Evolutionary conservation across 2,113 vertebrate species (phyloP).

Genomic region (Cisticola juncidis): DNA sequence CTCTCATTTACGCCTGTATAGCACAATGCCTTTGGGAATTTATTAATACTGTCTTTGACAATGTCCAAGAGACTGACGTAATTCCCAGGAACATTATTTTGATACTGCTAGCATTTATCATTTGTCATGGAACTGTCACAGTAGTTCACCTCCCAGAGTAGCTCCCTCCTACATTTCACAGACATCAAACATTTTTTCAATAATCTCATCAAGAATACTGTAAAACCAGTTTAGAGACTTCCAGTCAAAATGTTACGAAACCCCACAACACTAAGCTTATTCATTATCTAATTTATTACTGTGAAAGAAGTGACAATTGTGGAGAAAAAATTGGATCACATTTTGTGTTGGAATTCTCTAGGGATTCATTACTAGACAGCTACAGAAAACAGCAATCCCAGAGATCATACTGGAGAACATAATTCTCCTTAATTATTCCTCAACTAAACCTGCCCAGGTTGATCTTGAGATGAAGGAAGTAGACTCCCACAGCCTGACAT

Average conservation of each 20-base stretch:
- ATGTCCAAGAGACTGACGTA: not conserved
- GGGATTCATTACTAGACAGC: constrained; percentile 55
- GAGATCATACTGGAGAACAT: constrained; percentile 9
- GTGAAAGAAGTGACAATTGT: constrained; percentile 27
- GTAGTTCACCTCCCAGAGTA: not conserved
- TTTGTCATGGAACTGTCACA: not conserved
- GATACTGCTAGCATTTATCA: not conserved
- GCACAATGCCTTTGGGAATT: not conserved
- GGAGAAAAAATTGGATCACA: constrained; percentile 29
- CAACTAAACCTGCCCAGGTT: constrained; percentile 22
- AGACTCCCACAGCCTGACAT: constrained; percentile 4
- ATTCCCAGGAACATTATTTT: not conserved
- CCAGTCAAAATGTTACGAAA: constrained; percentile 49
- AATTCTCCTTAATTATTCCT: constrained; percentile 61
- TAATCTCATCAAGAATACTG: not conserved
- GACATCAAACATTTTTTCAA: constrained; percentile 6
- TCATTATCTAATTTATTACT: constrained; percentile 32
- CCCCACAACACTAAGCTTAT: not conserved
- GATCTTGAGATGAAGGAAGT: not conserved
- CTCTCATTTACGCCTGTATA: not conserved
- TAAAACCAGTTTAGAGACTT: constrained; percentile 4
- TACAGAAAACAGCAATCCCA: constrained; percentile 44
- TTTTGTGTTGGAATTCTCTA: constrained; percentile 54
- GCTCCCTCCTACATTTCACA: not conserved
- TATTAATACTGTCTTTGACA: not conserved